Percentiles rank a stretch among this genome's conserved stretches.
phyloP scores from a whole-genome alignment of 2,797 vertebrate genomes.

The Sebastiscus albofasciatus region DNA sequence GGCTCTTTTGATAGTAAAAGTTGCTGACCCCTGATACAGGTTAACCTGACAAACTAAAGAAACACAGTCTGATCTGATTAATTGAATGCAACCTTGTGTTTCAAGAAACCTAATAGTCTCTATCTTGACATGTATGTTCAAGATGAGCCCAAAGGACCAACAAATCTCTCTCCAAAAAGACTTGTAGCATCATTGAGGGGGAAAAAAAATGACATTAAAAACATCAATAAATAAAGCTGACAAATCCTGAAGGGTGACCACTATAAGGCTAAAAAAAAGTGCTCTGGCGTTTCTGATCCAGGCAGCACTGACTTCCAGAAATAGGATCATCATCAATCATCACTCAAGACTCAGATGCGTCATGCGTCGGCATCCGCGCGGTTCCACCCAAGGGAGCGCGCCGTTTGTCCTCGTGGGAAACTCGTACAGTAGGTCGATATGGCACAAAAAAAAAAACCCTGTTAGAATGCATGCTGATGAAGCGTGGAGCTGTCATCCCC shows the following conservation, averaged over 20 bases:
- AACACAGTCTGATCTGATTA: constrained; percentile 10
- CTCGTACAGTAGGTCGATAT: constrained; percentile 44
- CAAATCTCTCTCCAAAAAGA: not conserved
- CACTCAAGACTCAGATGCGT: constrained; percentile 55
- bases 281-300: constrained; percentile 18
- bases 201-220: not conserved
- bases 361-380: constrained; percentile 62
- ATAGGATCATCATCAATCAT: constrained; percentile 53
- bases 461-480: not conserved
- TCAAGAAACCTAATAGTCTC: not conserved
- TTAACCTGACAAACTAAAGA: constrained; percentile 27
- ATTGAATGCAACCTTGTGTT: not conserved
- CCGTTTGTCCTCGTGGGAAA: constrained; percentile 27
- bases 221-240: not conserved
- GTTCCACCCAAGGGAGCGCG: constrained; percentile 62
- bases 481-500: not conserved
- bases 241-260: not conserved
- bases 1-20: no score
- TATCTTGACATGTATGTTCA: constrained; percentile 8
- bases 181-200: not conserved
- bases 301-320: constrained; percentile 22
- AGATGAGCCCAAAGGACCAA: not conserved
- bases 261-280: not conserved
- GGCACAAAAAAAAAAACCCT: not conserved
- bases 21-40: no score